A percentile compares a stretch with the other conserved stretches of the same genome.
Evolutionary conservation across 1,140 invertebrate species (phyloP).

Genomic region (Cotesia chilonis): DNA sequence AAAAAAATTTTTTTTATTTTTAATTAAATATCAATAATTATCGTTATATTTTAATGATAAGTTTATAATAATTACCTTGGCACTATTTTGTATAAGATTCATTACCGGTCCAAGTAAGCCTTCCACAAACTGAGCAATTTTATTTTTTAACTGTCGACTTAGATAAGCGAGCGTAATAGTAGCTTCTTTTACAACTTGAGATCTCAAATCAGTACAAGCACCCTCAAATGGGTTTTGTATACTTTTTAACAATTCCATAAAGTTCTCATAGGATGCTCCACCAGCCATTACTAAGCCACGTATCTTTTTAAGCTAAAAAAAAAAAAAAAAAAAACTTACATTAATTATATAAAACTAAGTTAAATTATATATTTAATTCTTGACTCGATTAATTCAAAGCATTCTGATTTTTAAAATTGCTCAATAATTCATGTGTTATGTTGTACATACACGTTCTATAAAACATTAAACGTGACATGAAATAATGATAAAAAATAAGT

Average conservation of each 20-base stretch:
- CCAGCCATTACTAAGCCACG: constrained; percentile 84
- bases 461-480: neutral
- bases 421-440: neutral
- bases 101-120: constrained; percentile 84
- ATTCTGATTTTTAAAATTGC: no score
- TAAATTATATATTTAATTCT: neutral
- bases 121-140: constrained; percentile 87
- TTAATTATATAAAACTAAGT: neutral
- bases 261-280: constrained; percentile 83
- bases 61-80: constrained; percentile 74
- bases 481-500: constrained; percentile 14
- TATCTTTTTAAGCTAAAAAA: constrained; percentile 82
- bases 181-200: constrained; percentile 91
- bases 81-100: constrained; percentile 93
- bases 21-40: neutral
- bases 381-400: no score
- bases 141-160: constrained; percentile 82
- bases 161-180: constrained; percentile 94
- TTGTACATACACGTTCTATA: neutral
- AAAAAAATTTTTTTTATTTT: constrained; percentile 30
- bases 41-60: constrained; percentile 26
- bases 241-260: constrained; percentile 79
- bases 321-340: constrained; percentile 11
- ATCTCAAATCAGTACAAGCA: constrained; percentile 90
- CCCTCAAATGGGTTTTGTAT: constrained; percentile 83